Base-by-base conservation (phyloP, 2,888 invertebrate genomes). In the Saturnia japonica region DNA sequence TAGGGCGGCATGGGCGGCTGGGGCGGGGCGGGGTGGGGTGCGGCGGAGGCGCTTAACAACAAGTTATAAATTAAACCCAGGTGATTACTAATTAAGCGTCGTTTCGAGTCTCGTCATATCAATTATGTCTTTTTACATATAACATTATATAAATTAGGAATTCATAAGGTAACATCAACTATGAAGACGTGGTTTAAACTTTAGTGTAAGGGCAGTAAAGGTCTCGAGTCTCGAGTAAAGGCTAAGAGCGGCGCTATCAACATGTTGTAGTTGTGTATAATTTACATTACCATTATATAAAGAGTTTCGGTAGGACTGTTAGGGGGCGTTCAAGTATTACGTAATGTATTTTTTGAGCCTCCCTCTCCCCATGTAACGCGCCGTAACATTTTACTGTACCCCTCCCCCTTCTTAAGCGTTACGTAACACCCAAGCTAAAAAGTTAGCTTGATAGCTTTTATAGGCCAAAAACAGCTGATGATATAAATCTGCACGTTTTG, bases 21-120 rank as follows among this genome's bases (percentile, higher is more conserved):
- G n/a, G n/a, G n/a, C n/a, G n/a, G n/a, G n/a, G n/a, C n/a, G n/a
- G n/a, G n/a, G n/a, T n/a, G n/a, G n/a, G n/a, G n/a, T n/a, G 47
- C 34, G 34, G 34, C 34, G 34, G 34, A 2, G 34, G 12, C 54
- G 40, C 47, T 40, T 45, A 34, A 47, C 40, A 43, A 62, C n/a
- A 69, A 69, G 47, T 69, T 69, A 51, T 69, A 69, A 69, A 69
- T 69, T 69, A 69, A 69, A 64, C 22, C 47, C 69, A 64, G n/a
- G 64, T 66, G 69, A 64, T 64, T 66, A 40, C 47, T 69, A 69
- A 69, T 69, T 69, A 51, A 69, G 62, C 69, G 45, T 69, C 62
- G 45, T 45, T 69, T 62, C 22, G 54, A 28, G 14, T 60, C 25
- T 12, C 14, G 14, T 60, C 2, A 60, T 60, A 25, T 57, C 9